phyloP scores from a whole-genome alignment of 2,797 vertebrate genomes.

The Sphenopsis melanotis region DNA sequence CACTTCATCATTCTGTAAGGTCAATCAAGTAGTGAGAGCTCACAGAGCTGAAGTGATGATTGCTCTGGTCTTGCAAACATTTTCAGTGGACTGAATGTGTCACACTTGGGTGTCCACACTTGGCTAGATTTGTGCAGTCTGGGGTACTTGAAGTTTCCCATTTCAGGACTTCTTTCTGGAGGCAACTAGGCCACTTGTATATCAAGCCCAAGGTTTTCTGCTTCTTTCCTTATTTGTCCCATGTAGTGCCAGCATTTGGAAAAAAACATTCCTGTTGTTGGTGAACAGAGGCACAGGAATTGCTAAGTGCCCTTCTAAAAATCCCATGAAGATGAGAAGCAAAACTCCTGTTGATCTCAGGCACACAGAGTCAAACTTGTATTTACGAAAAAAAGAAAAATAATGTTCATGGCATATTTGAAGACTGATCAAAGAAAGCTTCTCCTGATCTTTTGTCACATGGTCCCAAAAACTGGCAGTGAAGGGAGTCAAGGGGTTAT shows the following conservation, averaged over 20 bases:
- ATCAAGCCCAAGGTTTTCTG: neutral
- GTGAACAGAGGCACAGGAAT: neutral
- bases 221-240: neutral
- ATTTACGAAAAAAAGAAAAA: neutral
- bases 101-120: neutral
- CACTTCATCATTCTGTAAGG: neutral
- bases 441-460: neutral
- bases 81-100: neutral
- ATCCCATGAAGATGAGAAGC: neutral
- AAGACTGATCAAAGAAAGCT: neutral
- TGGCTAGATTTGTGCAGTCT: neutral
- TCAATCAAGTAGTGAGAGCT: neutral
- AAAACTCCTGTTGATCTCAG: neutral
- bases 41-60: neutral
- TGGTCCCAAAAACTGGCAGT: neutral
- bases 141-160: neutral
- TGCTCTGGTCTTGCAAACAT: neutral
- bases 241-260: neutral
- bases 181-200: neutral
- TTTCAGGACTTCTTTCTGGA: neutral
- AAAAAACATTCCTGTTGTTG: neutral
- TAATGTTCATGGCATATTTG: neutral
- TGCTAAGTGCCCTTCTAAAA: neutral
- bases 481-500: neutral
- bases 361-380: neutral